A percentile compares a stretch with the other conserved stretches of the same genome.
These are phyloP conservation scores for Daphoenositta chrysoptera DNA, from an alignment of 2,113 vertebrate genomes.

Conservation along the genomic window DNA sequence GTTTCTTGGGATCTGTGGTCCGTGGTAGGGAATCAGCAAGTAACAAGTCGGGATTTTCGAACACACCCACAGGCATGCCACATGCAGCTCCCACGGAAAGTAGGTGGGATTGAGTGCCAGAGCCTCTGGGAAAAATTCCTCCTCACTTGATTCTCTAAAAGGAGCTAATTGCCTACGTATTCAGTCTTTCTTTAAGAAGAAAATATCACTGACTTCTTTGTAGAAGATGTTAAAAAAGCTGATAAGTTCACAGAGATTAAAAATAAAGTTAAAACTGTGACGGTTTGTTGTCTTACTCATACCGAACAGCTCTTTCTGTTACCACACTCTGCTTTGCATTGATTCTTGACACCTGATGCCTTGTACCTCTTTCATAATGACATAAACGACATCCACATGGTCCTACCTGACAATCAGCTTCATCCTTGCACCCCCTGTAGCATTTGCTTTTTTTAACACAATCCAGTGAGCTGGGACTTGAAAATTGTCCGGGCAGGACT, in stretches of 20 bases:
- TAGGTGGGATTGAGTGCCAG: neutral
- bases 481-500: neutral
- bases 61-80: neutral
- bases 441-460: neutral
- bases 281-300: rapidly evolving
- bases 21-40: neutral
- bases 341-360: neutral
- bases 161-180: neutral
- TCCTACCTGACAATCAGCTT: neutral
- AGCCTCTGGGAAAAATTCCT: neutral
- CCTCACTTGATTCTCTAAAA: neutral
- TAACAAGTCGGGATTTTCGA: neutral
- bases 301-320: neutral
- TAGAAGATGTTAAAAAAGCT: neutral
- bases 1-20: neutral
- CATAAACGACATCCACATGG: rapidly evolving
- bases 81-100: neutral
- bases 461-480: neutral
- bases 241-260: neutral
- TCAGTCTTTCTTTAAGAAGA: neutral
- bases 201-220: neutral
- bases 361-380: neutral
- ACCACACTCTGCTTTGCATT: neutral
- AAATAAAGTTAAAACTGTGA: neutral
- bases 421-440: neutral